phyloP scores from a whole-genome alignment of 2,888 invertebrate genomes.

The Rotaria magnacalcarata region DNA sequence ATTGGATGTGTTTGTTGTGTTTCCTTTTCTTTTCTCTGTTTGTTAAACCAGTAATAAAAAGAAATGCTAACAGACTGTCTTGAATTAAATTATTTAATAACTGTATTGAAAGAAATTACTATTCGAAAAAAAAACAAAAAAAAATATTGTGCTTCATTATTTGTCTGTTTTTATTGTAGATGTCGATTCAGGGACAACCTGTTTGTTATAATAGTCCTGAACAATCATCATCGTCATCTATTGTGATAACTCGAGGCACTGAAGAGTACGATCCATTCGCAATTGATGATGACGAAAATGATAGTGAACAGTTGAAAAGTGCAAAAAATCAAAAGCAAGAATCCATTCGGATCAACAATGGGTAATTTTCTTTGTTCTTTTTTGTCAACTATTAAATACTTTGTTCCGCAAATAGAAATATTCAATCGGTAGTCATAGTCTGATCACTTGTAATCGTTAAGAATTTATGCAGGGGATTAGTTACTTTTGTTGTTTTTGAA shows the following conservation, averaged over 20 bases:
- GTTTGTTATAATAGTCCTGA: background rate
- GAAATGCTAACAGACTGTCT: background rate
- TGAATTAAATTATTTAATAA: background rate
- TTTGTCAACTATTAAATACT: too few relatives aligned
- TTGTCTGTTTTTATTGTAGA: background rate
- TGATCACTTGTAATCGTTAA: too few relatives aligned
- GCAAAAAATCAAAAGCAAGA: background rate
- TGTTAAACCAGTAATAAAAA: conserved; percentile 5
- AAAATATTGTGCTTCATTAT: too few relatives aligned
- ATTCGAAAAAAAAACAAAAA: too few relatives aligned
- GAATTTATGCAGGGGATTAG: too few relatives aligned
- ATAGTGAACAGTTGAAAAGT: background rate
- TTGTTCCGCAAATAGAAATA: too few relatives aligned
- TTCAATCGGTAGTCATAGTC: too few relatives aligned
- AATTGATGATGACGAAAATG: background rate
- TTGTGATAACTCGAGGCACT: background rate
- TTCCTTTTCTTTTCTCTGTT: background rate
- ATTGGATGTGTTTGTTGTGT: conserved; percentile 5
- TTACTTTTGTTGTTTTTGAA: too few relatives aligned
- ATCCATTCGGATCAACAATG: background rate
- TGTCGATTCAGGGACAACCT: conserved; percentile 3
- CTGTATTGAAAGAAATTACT: too few relatives aligned
- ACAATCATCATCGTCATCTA: background rate
- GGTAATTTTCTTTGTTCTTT: background rate
- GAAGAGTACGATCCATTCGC: background rate